Evolutionary conservation across 2,113 vertebrate genomes (phyloP).

Genomic region (Pholis gunnellus): DNA sequence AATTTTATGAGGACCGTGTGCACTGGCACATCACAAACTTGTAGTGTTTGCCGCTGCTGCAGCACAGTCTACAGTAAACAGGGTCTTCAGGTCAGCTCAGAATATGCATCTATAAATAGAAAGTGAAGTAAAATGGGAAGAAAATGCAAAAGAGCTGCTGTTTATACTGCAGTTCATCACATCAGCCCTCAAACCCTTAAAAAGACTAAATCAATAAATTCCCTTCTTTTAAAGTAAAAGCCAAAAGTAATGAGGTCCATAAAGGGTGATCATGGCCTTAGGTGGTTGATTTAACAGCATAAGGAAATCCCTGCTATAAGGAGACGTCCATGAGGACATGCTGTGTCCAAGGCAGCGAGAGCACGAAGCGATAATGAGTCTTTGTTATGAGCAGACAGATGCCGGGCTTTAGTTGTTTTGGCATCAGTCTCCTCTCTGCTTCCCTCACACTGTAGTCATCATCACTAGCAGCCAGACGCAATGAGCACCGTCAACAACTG

Average conservation of each 20-base stretch:
- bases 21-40: neutral
- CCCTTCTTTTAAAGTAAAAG: neutral
- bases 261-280: neutral
- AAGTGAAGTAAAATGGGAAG: neutral
- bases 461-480: conserved; percentile 55
- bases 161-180: neutral
- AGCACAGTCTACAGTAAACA: conserved; percentile 22
- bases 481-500: conserved; percentile 55
- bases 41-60: neutral
- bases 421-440: conserved; percentile 42
- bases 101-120: conserved; percentile 13
- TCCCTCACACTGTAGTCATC: conserved; percentile 44
- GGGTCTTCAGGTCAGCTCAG: conserved; percentile 4
- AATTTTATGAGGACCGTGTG: neutral
- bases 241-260: neutral
- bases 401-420: conserved; percentile 57
- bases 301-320: neutral
- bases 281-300: neutral
- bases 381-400: conserved; percentile 59
- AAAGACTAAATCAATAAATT: neutral
- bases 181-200: neutral
- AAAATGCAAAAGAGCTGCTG: conserved; percentile 3
- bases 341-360: conserved; percentile 16
- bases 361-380: conserved; percentile 32
- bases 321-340: neutral